Base-by-base conservation (phyloP, 1,140 invertebrate genomes). In the Drosophila truncata region DNA sequence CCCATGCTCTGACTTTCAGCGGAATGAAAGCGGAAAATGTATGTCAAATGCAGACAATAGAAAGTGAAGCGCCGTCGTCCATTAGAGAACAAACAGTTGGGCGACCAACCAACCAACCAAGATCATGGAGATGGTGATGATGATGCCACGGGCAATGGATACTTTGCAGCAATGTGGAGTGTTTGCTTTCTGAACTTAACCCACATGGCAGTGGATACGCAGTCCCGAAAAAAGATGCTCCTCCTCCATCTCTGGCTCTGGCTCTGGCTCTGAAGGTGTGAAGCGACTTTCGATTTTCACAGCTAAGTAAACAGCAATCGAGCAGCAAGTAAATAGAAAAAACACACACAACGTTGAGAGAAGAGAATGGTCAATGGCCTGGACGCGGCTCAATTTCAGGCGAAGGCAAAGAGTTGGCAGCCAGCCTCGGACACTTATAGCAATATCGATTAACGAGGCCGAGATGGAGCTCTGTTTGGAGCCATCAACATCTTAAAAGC, bases 211-310 rank as follows among this genome's bases (percentile, higher is more conserved):
- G n/a, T n/a, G 31, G 33, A 55, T 44, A 47, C 55, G 42, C 37
- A 54, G 59, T 31, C 27, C 35, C 46, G 13, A 0, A 47, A 80
- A 77, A 80, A 66, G 35, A 59, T 59, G 47, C 29, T 29, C 52
- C 41, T 59, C 44, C 29, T 29, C 52, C 41, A 20, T 33, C 33
- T 44, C 33, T 11, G 18, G 4, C 13, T 6, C 27, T 4, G 6
- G 35, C 29, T n/a, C n/a, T n/a, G n/a, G n/a, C n/a, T n/a, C n/a
- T 13, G 31, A 71, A 84, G 84, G 84, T 87, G 84, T 78, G 84
- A 88, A 87, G 82, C 69, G 60, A 87, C 84, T 87, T 87, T 87
- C 84, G 73, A 61, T 87, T 87, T 88, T 88, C 84, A 87, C 84
- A 87, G 84, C 69, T 61, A 88, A 88, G 75, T 77, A 83, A 88